phyloP scores from a whole-genome alignment of 2,797 vertebrate genomes.

The Catostomus latipinnis region DNA sequence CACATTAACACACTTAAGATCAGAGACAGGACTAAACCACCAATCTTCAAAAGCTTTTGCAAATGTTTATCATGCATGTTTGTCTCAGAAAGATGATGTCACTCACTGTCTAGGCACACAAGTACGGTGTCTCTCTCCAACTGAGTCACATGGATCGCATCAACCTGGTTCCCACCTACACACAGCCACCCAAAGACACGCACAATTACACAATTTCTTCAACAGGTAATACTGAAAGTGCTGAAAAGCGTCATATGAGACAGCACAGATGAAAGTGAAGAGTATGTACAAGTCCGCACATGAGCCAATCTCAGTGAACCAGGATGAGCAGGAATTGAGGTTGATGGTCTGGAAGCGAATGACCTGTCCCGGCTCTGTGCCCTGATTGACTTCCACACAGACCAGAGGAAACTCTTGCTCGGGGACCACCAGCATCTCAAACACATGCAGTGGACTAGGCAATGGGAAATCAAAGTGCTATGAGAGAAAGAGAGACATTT shows the following conservation, averaged over 20 bases:
- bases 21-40: background rate
- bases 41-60: background rate
- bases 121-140: constrained; percentile 96
- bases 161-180: constrained; percentile 85
- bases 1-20: constrained; percentile 11
- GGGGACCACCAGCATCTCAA: constrained; percentile 97
- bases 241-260: background rate
- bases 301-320: constrained; percentile 95
- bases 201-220: background rate
- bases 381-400: constrained; percentile 93
- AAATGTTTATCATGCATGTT: background rate
- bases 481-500: background rate
- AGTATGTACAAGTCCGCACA: constrained; percentile 70
- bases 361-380: constrained; percentile 85
- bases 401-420: constrained; percentile 98
- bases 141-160: constrained; percentile 96
- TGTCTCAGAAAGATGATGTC: background rate
- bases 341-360: constrained; percentile 99
- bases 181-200: background rate
- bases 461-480: constrained; percentile 99
- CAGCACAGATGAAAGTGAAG: background rate
- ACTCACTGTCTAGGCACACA: constrained; percentile 97
- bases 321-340: constrained; percentile 97
- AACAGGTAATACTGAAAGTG: background rate
- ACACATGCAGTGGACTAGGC: constrained; percentile 93